Conservation (phyloP, 2,113 vertebrate genomes). For the Spheniscus mendiculus region DNA sequence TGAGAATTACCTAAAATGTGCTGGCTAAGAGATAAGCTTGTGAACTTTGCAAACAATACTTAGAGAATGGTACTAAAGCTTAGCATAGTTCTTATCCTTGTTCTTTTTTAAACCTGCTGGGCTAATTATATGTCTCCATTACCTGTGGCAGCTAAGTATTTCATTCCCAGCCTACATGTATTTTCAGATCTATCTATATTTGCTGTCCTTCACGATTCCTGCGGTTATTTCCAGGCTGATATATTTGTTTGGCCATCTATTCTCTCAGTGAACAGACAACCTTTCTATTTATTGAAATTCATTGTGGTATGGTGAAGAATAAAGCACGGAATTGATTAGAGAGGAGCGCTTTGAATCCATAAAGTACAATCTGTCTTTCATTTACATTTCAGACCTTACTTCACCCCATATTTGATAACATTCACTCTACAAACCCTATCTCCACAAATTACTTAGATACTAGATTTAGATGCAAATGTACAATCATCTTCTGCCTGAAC, state of each 20-base stretch:
- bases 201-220: not conserved
- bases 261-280: not conserved
- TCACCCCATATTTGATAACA: not conserved
- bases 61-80: not conserved
- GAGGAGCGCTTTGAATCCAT: not conserved
- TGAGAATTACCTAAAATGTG: not conserved
- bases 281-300: not conserved
- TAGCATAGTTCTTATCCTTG: not conserved
- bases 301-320: not conserved
- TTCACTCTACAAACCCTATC: not conserved
- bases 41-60: not conserved
- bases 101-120: not conserved
- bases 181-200: not conserved
- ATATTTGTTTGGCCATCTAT: not conserved
- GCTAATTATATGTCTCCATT: not conserved
- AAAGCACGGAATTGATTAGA: not conserved
- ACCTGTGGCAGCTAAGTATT: not conserved
- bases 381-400: not conserved
- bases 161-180: not conserved
- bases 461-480: not conserved
- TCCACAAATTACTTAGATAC: not conserved
- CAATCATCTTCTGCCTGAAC: not conserved
- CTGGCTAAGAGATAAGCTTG: not conserved
- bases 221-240: not conserved
- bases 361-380: not conserved